Conservation (phyloP, 2,113 vertebrate genomes). For the Nothocercus julius region DNA sequence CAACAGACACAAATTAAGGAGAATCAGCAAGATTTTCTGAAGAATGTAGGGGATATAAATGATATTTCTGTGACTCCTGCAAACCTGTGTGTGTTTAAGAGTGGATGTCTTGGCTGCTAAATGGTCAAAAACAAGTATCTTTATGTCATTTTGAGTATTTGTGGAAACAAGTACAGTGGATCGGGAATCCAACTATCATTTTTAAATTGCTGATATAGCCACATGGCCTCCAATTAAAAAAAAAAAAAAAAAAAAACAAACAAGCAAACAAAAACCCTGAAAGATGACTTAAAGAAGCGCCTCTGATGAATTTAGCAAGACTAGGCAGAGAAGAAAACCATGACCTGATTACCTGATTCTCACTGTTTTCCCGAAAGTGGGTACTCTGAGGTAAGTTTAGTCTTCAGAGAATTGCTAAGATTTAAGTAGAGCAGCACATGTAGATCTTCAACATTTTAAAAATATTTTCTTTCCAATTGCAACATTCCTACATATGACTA, state of each 20-base stretch:
- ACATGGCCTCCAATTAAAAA: neutral
- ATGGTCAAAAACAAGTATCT: neutral
- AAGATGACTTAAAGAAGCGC: neutral
- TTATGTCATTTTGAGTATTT: neutral
- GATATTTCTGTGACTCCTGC: neutral
- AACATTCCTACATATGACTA: neutral
- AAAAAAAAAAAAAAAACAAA: neutral
- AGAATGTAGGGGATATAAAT: neutral
- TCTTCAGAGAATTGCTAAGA: neutral
- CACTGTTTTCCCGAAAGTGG: neutral
- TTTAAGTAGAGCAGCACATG: neutral
- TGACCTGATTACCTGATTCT: constrained; percentile 44
- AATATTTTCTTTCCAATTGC: neutral
- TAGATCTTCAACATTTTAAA: neutral
- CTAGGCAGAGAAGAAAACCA: constrained; percentile 2
- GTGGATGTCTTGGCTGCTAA: neutral
- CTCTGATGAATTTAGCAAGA: neutral
- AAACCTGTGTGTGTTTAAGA: neutral
- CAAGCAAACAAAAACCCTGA: neutral
- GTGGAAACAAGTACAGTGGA: neutral
- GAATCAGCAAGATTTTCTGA: neutral
- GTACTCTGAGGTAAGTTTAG: neutral
- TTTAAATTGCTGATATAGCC: neutral
- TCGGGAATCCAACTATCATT: neutral
- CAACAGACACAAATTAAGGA: neutral